Evolutionary conservation across 2,113 vertebrate genomes (phyloP), one percentile per base, ranked within the genome.

Genomic region (Ophthalmolycus amberensis): DNA sequence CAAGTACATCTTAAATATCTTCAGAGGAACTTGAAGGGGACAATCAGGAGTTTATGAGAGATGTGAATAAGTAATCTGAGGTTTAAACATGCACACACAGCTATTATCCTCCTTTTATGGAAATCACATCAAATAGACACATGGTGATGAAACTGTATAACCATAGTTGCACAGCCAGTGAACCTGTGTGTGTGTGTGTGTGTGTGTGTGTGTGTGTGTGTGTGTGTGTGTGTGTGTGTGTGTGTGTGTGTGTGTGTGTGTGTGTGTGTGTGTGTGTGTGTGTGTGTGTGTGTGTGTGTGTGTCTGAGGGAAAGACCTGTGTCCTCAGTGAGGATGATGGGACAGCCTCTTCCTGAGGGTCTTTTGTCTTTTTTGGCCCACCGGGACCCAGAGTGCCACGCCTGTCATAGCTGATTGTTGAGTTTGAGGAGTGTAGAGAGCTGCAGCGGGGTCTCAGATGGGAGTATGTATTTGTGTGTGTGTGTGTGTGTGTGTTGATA

Each of bases 331-430:
- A 86, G 52, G 85, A 89, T 83, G 72, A 85, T 69, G 48, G 64
- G 66, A 79, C 68, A 27, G 66, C 82, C 72, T 88, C 77, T 83
- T 84, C 86, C 77, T 90, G 84, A 63, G 66, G 50, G 44, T 70
- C 88, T 85, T 94, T 93, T 94, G 90, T 91, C 80, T 88, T 85
- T 69, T 80, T 44, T 0, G 3, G 48, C 68, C 87, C 68, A 1
- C 56, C 74, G 87, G 80, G 90, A 87, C 38, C 54, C 48, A 69
- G 60, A 75, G 27, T 48, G 76, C 80, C 70, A 58, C 63, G 29
- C 81, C 88, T 79, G 66, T 82, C 73, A 72, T 83, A 91, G 79
- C 79, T 89, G 85, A 86, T 88, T 88, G 89, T 89, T 88, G 34
- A 78, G 54, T 50, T 34, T 56, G 71, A 75, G 69, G 62, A 80